Conservation (phyloP, 2,797 vertebrate species). For the Spinus olivaceus region DNA sequence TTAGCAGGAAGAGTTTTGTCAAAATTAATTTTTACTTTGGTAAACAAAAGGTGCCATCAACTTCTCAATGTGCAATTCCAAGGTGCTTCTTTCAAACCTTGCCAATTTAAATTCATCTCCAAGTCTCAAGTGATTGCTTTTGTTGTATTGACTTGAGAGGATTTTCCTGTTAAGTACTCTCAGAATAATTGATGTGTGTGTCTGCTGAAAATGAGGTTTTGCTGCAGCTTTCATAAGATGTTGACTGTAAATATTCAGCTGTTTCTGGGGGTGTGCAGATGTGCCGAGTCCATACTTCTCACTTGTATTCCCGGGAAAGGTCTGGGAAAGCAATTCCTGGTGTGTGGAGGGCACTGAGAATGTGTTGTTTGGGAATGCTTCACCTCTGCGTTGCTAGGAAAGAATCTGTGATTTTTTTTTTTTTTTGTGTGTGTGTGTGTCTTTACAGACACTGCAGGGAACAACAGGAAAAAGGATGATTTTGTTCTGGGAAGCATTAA, state of each 20-base stretch:
- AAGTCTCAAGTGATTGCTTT: constrained; percentile 30
- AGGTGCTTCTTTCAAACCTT: constrained; percentile 23
- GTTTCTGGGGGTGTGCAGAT: not conserved
- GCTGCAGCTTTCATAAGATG: constrained; percentile 5
- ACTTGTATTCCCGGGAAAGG: not conserved
- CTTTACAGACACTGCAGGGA: not conserved
- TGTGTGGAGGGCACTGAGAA: rapidly evolving
- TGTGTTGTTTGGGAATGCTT: not conserved
- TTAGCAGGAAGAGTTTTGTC: not conserved
- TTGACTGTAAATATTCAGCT: constrained; percentile 28
- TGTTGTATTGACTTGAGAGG: constrained; percentile 41
- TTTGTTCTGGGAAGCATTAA: constrained; percentile 13
- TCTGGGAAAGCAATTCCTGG: not conserved
- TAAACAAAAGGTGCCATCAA: not conserved
- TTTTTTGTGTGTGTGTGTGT: not conserved
- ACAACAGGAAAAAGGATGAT: not conserved
- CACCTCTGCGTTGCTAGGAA: not conserved
- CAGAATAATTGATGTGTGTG: not conserved
- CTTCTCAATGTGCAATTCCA: not conserved
- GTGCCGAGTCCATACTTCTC: not conserved
- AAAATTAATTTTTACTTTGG: not conserved
- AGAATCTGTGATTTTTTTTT: not conserved
- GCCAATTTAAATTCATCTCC: constrained; percentile 18
- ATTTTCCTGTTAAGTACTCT: constrained; percentile 20
- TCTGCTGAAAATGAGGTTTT: constrained; percentile 8